phyloP scores from a whole-genome alignment of 1,140 invertebrate species.

The Scylla paramamosain region DNA sequence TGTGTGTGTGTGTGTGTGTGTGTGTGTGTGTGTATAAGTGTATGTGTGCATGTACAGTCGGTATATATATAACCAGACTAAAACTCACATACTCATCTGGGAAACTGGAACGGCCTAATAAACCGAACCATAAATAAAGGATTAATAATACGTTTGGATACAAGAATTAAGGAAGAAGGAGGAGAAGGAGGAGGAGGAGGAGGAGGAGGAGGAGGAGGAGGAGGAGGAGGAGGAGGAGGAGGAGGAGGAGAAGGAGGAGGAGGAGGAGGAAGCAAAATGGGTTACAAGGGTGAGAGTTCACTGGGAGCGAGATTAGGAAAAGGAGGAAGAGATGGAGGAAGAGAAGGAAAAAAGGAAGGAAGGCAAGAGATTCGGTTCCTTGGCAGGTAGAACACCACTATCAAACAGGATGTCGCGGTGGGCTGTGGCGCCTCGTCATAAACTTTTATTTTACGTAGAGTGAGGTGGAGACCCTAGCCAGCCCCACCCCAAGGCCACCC shows the following conservation, averaged over 20 bases:
- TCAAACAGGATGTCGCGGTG: slow-evolving; percentile 1
- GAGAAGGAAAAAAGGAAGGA: neutral
- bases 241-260: neutral
- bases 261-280: too few relatives aligned
- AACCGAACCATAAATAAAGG: too few relatives aligned
- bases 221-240: neutral
- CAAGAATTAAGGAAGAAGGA: too few relatives aligned
- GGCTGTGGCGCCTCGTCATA: neutral
- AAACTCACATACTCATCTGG: too few relatives aligned
- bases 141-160: too few relatives aligned
- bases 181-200: too few relatives aligned
- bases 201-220: neutral
- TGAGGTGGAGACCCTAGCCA: neutral
- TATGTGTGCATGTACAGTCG: too few relatives aligned
- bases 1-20: neutral
- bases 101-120: too few relatives aligned
- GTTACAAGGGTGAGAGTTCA: too few relatives aligned
- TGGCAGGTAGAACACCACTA: neutral
- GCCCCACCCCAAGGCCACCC: neutral
- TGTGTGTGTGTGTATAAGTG: neutral
- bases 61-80: too few relatives aligned
- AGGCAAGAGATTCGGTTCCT: neutral
- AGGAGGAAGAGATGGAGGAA: neutral
- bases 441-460: neutral
- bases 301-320: neutral